Base-by-base conservation (phyloP, 1,140 invertebrate genomes). In the Diplogasteroides magnus region DNA sequence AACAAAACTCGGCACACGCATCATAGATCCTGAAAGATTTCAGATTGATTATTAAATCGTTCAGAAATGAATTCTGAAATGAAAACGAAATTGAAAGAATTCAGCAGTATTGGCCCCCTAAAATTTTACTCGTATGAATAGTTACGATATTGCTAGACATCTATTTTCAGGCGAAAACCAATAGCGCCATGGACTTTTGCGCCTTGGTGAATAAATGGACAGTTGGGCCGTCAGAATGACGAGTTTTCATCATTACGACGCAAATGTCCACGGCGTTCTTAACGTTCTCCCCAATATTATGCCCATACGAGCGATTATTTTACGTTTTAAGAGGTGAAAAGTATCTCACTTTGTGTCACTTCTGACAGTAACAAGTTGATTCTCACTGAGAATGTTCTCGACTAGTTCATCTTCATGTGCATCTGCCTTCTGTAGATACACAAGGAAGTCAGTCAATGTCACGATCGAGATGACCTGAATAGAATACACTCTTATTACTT, bases 401-500 rank as follows among this genome's bases (percentile, higher is more conserved):
- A 48, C 37, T 11, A 6, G 6, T 48, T 19, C 37, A 48, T 48
- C 37, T 48, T 48, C 37, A 48, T 19, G 6, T 48, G 37, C 37
- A 11, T 6, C 6, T 48, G 6, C 37, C 6, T 48, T 48, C 66
- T 66, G 31, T 32, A 66, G 25, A 61, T 27, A n/a, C n/a, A n/a
- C 48, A 29, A 68, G 66, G 59, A 68, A 68, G 57, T 68, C 66
- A 2, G 66, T 26, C 59, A 64, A 37, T 2, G 57, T 68, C 3
- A 68, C 66, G 31, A 68, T 68, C 11, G 66, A 68, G 57, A 68
- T 29, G 14, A 66, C 58, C 66, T 68, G 66, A 55, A 68, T 23
- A 26, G 15, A 70, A 62, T 64, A 48, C 19, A 48, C 19, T 6
- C 6, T 19, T 48, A 48, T 48, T 48, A n/a, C n/a, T n/a, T n/a